Base-by-base conservation (phyloP, 2,888 invertebrate species). In the Lasiommata megera region DNA sequence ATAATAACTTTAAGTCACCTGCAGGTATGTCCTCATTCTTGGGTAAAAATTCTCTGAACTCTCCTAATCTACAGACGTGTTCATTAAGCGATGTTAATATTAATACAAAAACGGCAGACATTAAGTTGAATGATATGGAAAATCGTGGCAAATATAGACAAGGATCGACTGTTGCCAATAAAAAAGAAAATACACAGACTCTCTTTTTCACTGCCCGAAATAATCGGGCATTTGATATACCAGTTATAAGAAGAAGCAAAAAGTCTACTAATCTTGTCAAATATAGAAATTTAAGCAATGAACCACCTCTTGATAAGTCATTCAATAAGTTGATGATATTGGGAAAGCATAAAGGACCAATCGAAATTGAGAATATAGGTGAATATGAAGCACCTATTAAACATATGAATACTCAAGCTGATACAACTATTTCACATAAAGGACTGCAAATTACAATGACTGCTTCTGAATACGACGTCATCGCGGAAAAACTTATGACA, bases 221-320 rank as follows among this genome's bases (percentile, higher is more conserved):
- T 69, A 54, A 77, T 70, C 56, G 28, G 53, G 56, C 11, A 48
- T 51, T 48, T 0, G 44, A 37, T 36, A 43, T 18, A 14, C 71
- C 73, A 0, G 16, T 41, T 1, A 80, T 88, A 76, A 80, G 66
- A 44, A 77, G 67, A 48, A 88, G 88, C 57, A 82, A 67, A 28
- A 89, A 89, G 56, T 87, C 79, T 0, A 88, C 88, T 0, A 88
- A 89, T 63, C 60, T 89, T 36, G 76, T 83, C 0, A 87, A 82
- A 65, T 88, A 88, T 54, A 80, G 69, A 64, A 89, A 88, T 65
- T 17, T 72, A 1, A 52, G 59, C 1, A 61, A 66, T 0, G 88
- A 89, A 68, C 88, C 88, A 0, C 68, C 74, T 2, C 67, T 88
- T 8, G 74, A 67, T 56, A 71, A 62, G 37, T 82, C 81, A 0